Evolutionary conservation across 2,113 vertebrate species (phyloP).

Genomic region (Muntiacus muntjak): DNA sequence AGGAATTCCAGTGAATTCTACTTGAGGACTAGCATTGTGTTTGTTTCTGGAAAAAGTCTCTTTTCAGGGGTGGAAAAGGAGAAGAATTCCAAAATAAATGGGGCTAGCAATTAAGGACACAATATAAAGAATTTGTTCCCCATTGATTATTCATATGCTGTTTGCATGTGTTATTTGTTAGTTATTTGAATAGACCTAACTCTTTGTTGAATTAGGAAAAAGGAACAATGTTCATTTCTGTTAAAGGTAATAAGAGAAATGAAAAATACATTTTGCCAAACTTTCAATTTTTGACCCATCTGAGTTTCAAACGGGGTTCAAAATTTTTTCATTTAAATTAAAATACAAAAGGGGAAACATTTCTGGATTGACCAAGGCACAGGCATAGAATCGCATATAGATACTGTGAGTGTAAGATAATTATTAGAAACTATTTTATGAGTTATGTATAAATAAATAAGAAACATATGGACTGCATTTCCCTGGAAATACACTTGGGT

Average conservation of each 20-base stretch:
- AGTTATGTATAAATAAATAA: constrained; percentile 55
- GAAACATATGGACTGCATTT: constrained; percentile 68
- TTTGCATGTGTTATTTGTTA: constrained; percentile 26
- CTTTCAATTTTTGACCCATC: background rate
- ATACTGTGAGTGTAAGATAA: constrained; percentile 28
- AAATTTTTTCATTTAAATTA: background rate
- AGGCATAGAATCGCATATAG: background rate
- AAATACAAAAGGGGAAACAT: background rate
- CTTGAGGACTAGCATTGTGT: background rate
- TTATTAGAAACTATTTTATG: constrained; percentile 52
- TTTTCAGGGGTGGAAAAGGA: background rate
- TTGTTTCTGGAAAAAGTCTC: background rate
- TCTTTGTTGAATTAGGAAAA: constrained; percentile 16
- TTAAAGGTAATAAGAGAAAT: constrained; percentile 23
- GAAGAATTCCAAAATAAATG: constrained; percentile 28
- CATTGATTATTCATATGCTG: background rate
- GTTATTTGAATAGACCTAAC: background rate
- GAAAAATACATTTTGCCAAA: background rate
- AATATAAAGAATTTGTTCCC: background rate
- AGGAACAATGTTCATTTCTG: background rate
- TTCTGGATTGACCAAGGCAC: background rate
- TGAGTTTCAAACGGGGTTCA: background rate
- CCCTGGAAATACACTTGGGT: constrained; percentile 59
- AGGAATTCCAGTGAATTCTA: background rate
- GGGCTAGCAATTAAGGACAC: background rate